A percentile compares a stretch with the other conserved stretches of the same genome.
These are phyloP conservation scores for Apocrypta bakeri DNA, from an alignment of 1,140 invertebrate genomes.

Conservation along the genomic window DNA sequence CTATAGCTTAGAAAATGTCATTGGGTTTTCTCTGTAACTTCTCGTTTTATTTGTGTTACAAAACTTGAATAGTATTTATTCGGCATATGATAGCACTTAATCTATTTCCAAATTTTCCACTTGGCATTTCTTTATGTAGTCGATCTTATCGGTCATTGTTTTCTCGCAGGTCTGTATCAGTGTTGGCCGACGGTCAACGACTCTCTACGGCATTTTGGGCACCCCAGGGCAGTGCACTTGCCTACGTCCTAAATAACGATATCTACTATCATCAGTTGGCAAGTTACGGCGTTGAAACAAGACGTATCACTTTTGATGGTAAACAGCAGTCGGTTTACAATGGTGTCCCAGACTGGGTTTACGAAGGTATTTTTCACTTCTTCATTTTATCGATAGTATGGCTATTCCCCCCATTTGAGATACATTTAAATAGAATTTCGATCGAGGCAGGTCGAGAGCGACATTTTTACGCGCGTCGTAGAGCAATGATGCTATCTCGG, in stretches of 20 bases:
- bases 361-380: conserved; percentile 76
- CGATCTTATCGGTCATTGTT: background rate
- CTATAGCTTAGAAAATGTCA: too few species aligned
- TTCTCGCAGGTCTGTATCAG: conserved; percentile 64
- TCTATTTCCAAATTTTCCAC: background rate
- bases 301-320: conserved; percentile 78
- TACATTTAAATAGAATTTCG: background rate
- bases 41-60: too few species aligned
- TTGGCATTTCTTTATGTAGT: background rate
- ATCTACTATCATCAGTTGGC: conserved; percentile 82
- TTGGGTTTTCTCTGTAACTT: too few species aligned
- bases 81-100: background rate
- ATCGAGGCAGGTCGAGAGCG: background rate
- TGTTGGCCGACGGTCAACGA: conserved; percentile 72
- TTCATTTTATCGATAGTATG: background rate
- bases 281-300: conserved; percentile 43
- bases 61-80: background rate
- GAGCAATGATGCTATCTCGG: background rate
- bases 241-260: conserved; percentile 86
- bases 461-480: too few species aligned
- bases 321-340: conserved; percentile 82
- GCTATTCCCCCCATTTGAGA: background rate
- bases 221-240: conserved; percentile 78
- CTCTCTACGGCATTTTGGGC: conserved; percentile 78
- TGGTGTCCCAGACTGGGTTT: conserved; percentile 86